Conservation (phyloP, 2,113 vertebrate species). For the Psophia crepitans region DNA sequence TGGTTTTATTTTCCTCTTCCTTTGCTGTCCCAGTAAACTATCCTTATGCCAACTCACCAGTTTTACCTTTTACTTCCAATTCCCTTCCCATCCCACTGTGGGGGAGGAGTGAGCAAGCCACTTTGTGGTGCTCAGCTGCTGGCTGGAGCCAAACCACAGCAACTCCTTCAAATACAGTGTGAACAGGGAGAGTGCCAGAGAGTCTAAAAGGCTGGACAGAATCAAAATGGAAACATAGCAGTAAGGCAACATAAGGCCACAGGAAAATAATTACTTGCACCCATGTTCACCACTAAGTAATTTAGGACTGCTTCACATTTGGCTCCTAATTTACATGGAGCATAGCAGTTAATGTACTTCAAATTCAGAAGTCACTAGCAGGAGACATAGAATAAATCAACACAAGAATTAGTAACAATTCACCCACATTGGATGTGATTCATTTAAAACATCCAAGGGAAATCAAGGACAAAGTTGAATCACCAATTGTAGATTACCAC, state of each 20-base stretch:
- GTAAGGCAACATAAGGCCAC: background rate
- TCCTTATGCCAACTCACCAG: no score
- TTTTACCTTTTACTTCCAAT: no score
- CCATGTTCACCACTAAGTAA: background rate
- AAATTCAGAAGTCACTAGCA: background rate
- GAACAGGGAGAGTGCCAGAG: background rate
- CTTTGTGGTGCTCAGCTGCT: no score
- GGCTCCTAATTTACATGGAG: background rate
- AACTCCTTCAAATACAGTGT: background rate
- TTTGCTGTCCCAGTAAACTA: no score
- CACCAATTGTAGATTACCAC: background rate
- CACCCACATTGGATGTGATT: background rate
- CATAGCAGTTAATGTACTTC: background rate
- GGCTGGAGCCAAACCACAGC: no score
- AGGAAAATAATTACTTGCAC: background rate
- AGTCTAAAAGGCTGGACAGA: background rate
- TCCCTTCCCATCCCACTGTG: no score
- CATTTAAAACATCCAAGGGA: background rate
- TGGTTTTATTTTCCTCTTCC: no score
- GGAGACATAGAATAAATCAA: background rate
- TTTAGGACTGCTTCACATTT: background rate
- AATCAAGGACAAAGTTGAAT: background rate
- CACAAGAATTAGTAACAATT: background rate
- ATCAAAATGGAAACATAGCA: background rate
- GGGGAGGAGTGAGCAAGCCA: no score